Conservation (phyloP, 2,113 vertebrate species). For the Corynorhinus townsendii region DNA sequence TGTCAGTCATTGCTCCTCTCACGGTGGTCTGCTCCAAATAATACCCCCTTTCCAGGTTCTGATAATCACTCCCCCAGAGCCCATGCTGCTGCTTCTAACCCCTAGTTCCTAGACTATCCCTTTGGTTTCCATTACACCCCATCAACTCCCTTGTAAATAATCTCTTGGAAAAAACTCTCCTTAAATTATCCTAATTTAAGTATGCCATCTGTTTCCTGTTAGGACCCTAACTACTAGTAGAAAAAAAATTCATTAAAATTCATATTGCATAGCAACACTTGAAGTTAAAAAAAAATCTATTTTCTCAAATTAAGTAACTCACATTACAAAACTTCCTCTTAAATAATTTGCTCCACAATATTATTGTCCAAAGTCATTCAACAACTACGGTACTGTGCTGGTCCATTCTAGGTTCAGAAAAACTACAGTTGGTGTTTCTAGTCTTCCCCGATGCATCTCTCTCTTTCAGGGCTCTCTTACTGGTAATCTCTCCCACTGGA, state of each 20-base stretch:
- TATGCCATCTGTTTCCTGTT: constrained; percentile 49
- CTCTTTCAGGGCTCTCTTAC: background rate
- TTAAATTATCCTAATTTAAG: constrained; percentile 55
- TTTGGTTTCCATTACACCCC: background rate
- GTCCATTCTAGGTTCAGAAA: background rate
- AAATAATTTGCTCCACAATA: background rate
- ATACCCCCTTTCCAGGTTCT: background rate
- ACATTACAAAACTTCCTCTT: background rate
- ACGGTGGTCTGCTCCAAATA: background rate
- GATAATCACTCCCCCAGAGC: background rate
- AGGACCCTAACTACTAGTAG: background rate
- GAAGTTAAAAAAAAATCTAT: background rate
- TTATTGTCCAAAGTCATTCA: background rate
- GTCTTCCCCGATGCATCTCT: background rate
- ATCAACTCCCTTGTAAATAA: background rate
- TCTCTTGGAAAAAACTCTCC: constrained; percentile 25
- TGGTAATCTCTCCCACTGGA: background rate
- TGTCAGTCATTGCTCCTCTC: background rate
- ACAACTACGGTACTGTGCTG: background rate
- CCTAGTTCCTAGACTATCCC: background rate
- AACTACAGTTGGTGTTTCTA: background rate
- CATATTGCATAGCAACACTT: constrained; percentile 48
- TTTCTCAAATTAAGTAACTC: constrained; percentile 43
- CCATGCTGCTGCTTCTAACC: background rate
- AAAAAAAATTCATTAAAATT: constrained; percentile 54